Base-by-base conservation (phyloP, 1,140 invertebrate species). In the Diorhabda elongata region DNA sequence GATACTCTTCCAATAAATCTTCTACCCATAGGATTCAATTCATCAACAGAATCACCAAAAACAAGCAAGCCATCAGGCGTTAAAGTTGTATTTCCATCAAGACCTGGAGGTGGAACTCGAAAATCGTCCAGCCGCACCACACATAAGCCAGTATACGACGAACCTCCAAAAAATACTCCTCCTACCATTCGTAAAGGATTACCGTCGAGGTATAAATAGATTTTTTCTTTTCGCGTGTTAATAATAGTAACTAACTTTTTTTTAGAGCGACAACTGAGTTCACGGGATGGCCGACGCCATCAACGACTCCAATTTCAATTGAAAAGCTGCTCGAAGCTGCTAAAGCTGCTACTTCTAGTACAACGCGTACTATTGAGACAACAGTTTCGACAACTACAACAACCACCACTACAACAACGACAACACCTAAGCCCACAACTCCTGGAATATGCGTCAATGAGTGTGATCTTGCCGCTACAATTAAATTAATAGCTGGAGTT, bases 251-350 rank as follows among this genome's bases (percentile, higher is more conserved):
- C 9, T 66, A 11, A 9, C 11, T n/a, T 4, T 59, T 57, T 57
- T 60, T 62, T 83, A 92, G 93, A 81, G 89, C 90, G 60, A 92
- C 91, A 9, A 95, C 93, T 2, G 91, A 93, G 79, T 95, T 95
- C 75, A 94, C 92, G 6, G 93, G 92, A 11, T 95, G 92, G 92
- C 92, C 93, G 7, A 91, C 92, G 4, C 87, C 90, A 3, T 90
- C 91, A 2, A 94, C 92, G 0, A 93, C 91, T 0, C 92, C 92
- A 4, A 89, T 94, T 61, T 92, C 91, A 0, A 91, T 93, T 58
- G 91, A 93, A 77, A 92, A 92, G 78, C 81, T 93, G 1, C 77
- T 93, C 57, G 90, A 91, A 76, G 85, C 87, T n/a, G 90, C 91
- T 45, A 85, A 87, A 70, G 87, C 87, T 9, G 87, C 88, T 0